These are phyloP conservation scores for Mantis religiosa DNA, from an alignment of 2,888 invertebrate genomes.

Conservation along the genomic window DNA sequence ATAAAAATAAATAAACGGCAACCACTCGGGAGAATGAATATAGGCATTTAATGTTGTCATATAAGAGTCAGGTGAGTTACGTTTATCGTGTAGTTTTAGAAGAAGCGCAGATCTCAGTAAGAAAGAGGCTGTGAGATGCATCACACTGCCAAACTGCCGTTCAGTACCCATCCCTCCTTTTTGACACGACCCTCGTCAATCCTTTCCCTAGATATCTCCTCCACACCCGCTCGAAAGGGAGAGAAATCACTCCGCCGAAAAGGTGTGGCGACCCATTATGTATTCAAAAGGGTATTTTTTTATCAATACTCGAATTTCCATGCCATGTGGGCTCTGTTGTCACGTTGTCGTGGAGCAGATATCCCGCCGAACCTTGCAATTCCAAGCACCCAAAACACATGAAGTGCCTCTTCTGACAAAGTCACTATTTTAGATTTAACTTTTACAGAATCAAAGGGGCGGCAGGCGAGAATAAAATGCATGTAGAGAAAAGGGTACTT, in stretches of 20 bases:
- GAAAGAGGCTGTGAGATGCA: background rate
- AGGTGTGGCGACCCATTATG: slow-evolving; percentile 21
- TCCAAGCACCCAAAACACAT: too few species aligned
- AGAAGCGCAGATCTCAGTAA: too few species aligned
- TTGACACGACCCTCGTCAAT: slow-evolving; percentile 20
- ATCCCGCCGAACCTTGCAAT: background rate
- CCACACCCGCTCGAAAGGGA: background rate
- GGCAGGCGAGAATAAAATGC: too few species aligned
- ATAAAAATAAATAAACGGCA: too few species aligned
- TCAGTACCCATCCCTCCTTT: background rate
- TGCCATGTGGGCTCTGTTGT: background rate
- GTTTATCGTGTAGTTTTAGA: too few species aligned
- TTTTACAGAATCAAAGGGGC: too few species aligned
- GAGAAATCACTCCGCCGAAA: background rate
- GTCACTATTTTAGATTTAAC: too few species aligned
- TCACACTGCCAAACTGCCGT: background rate
- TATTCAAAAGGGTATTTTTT: slow-evolving; percentile 21
- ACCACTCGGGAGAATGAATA: too few species aligned
- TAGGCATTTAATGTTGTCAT: too few species aligned
- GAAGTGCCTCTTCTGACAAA: too few species aligned
- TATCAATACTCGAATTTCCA: background rate
- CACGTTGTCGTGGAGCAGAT: background rate
- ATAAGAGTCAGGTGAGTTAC: background rate
- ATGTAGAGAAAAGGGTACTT: too few species aligned
- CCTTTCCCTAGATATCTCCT: background rate